Base-by-base conservation (phyloP, 1,140 invertebrate genomes). In the Zaprionus inermis region DNA sequence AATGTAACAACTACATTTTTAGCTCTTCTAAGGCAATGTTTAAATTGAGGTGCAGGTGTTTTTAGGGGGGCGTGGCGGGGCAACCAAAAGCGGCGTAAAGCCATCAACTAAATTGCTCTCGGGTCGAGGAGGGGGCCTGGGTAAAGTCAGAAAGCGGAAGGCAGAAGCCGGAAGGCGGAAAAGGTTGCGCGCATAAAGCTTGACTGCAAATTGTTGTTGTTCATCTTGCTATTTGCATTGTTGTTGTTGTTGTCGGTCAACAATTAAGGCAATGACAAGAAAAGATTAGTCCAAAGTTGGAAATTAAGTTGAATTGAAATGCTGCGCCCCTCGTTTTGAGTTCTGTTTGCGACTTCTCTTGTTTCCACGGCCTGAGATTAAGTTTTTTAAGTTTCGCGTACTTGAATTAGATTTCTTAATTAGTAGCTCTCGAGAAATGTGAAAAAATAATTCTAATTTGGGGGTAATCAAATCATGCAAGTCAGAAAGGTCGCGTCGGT, bases 1-100 rank as follows among this genome's bases (percentile, higher is more conserved):
- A 88, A 88, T 88, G 83, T 83, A 78, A 88, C 84, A 89, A 88
- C 83, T 88, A 88, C 83, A 89, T 89, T 89, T 86, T 88, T 89
- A 78, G 76, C 78, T 83, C 70, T 82, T 79, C 76, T 65, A 78
- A 81, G 65, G 76, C 72, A 55, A 77, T 88, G 84, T 86, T 77
- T 66, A 76, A 76, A 76, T 72, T 76, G 73, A 63, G 57, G 38
- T 0, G 34, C 20, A 88, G 76, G 83, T 88, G 82, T 86, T 79
- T 82, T 65, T 79, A 41, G 44, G 30, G 18, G 30, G 49, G 18
- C 38, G 38, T 44, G 38, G 2, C 38, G 14, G 14, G n/a, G 38
- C 6, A 41, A n/a, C 36, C n/a, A 56, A 55, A 65, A 57, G 54
- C 56, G 68, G 72, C 73, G 78, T 82, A 72, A 78, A 74, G 84